phyloP scores from a whole-genome alignment of 2,797 vertebrate species.

The Microctenopoma steveboyesi region DNA sequence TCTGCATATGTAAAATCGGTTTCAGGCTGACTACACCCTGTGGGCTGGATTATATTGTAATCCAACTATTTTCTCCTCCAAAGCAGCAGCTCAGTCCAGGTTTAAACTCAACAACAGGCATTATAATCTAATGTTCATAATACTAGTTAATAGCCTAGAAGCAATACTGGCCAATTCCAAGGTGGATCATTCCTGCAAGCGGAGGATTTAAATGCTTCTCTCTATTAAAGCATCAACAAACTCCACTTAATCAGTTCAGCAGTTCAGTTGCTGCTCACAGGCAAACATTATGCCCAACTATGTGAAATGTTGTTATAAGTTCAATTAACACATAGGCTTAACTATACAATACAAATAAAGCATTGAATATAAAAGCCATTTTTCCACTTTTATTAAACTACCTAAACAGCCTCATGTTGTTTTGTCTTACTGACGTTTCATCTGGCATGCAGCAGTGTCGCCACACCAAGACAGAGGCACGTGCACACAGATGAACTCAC shows the following conservation, averaged over 20 bases:
- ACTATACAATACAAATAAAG: too few species aligned
- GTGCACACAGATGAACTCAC: too few species aligned
- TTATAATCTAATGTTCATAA: constrained; percentile 55
- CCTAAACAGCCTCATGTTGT: too few species aligned
- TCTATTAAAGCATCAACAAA: neutral
- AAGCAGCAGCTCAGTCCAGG: constrained; percentile 45
- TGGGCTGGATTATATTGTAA: constrained; percentile 49
- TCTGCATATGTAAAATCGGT: constrained; percentile 33
- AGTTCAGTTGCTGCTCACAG: neutral
- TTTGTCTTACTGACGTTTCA: too few species aligned
- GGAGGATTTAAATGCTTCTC: constrained; percentile 35
- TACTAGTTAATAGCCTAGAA: constrained; percentile 47
- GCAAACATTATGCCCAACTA: too few species aligned
- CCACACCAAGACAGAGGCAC: too few species aligned
- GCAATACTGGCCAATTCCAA: constrained; percentile 21
- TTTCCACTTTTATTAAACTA: too few species aligned
- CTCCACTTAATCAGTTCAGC: constrained; percentile 8
- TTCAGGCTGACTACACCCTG: constrained; percentile 35
- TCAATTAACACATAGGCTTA: too few species aligned
- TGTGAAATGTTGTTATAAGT: too few species aligned
- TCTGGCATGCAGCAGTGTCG: too few species aligned
- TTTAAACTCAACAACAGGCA: constrained; percentile 38
- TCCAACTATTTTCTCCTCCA: constrained; percentile 39
- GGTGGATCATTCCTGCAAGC: constrained; percentile 22
- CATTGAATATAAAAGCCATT: too few species aligned